These are phyloP conservation scores for Callocephalon fimbriatum DNA, from an alignment of 2,113 vertebrate species.

Conservation along the genomic window DNA sequence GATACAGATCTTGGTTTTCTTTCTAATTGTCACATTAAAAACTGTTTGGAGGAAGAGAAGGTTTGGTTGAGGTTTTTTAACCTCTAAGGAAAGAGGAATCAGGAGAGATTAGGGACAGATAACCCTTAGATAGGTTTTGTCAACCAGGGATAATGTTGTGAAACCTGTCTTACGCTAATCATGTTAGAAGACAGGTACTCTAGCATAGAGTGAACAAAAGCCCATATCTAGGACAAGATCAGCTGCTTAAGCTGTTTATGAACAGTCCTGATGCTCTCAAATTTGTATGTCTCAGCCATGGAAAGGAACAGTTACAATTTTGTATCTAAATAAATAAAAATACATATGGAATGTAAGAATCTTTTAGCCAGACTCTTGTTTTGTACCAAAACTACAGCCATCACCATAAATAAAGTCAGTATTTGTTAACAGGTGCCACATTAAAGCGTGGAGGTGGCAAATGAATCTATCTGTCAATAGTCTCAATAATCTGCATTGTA, in stretches of 20 bases:
- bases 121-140: constrained; percentile 3
- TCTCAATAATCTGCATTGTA: background rate
- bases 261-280: background rate
- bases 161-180: background rate
- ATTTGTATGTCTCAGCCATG: background rate
- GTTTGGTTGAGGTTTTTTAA: background rate
- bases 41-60: background rate
- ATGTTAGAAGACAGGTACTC: background rate
- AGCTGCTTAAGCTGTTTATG: background rate
- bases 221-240: background rate
- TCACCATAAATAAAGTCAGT: background rate
- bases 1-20: background rate
- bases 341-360: accelerated
- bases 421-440: background rate
- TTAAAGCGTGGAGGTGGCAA: background rate
- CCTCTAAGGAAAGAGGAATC: background rate
- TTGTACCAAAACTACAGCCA: background rate
- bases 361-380: background rate
- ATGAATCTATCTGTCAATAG: background rate
- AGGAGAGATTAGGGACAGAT: background rate
- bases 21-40: background rate
- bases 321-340: background rate
- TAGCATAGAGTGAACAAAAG: background rate
- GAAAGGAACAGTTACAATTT: background rate
- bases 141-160: background rate